Percentiles rank a stretch among this genome's conserved stretches.
These are phyloP conservation scores for Luscinia megarhynchos DNA, from an alignment of 2,797 vertebrate genomes.

Conservation along the genomic window DNA sequence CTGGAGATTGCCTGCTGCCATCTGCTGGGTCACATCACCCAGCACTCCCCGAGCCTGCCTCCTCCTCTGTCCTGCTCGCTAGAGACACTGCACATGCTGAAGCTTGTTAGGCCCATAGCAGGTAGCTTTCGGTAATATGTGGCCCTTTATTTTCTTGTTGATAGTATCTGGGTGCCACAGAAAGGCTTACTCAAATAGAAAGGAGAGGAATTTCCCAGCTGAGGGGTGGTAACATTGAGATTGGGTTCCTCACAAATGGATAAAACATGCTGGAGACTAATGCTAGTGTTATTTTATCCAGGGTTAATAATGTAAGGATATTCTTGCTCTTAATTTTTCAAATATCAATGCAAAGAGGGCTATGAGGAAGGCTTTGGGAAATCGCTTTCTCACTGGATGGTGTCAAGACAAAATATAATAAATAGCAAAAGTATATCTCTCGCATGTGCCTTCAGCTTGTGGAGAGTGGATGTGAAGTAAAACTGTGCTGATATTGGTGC, in stretches of 20 bases:
- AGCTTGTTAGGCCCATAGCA: not conserved
- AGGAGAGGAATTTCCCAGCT: not conserved
- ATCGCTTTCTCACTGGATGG: not conserved
- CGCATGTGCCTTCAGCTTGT: fast-evolving
- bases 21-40: conserved; percentile 29
- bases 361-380: not conserved
- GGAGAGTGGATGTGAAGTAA: not conserved
- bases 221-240: not conserved
- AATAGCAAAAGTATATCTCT: not conserved
- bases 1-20: conserved; percentile 28
- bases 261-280: not conserved
- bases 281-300: not conserved
- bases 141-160: not conserved
- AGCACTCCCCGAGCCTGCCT: not conserved
- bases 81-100: not conserved
- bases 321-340: not conserved
- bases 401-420: not conserved
- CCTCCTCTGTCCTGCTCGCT: not conserved
- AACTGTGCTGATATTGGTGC: not conserved
- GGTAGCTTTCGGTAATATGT: not conserved
- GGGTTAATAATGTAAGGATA: not conserved
- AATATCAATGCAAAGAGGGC: not conserved
- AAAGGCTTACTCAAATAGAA: not conserved
- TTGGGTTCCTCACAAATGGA: not conserved
- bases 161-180: not conserved